A percentile compares a stretch with the other conserved stretches of the same genome.
Conservation (phyloP, 92 coral and sea anemone genomes). For the Parazoanthus atlanticus region DNA sequence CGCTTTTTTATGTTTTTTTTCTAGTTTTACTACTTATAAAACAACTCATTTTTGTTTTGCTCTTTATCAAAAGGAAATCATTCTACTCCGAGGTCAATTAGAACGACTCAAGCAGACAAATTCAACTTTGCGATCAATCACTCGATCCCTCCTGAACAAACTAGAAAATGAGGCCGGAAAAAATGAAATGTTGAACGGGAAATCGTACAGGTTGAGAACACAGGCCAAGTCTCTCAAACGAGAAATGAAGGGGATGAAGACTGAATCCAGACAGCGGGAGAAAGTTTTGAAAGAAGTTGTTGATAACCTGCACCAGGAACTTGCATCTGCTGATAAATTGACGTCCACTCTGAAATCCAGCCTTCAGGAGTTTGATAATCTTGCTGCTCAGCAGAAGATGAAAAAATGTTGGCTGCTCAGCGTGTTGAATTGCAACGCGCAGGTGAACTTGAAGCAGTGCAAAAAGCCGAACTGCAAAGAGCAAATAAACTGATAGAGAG, state of each 20-base stretch:
- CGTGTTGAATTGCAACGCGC: background rate
- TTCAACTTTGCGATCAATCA: conserved; percentile 47
- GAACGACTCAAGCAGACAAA: conserved; percentile 44
- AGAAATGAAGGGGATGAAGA: background rate
- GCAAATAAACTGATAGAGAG: background rate
- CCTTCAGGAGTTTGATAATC: background rate
- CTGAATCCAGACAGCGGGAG: background rate
- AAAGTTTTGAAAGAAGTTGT: background rate
- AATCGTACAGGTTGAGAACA: background rate
- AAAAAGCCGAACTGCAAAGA: background rate
- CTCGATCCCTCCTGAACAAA: background rate
- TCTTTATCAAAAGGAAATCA: conserved; percentile 7
- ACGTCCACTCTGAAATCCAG: background rate
- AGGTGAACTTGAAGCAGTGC: background rate
- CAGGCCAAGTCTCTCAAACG: conserved; percentile 15
- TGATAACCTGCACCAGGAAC: too few relatives aligned
- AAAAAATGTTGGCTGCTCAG: background rate
- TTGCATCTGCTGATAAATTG: background rate
- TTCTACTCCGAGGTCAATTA: conserved; percentile 13
- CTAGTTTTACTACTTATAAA: too few relatives aligned
- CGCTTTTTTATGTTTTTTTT: too few relatives aligned
- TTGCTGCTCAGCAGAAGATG: background rate
- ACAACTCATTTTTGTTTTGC: background rate
- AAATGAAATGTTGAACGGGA: background rate
- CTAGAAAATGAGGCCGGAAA: background rate